These are phyloP conservation scores for Hafferia zeledoni DNA, from an alignment of 2,797 vertebrate genomes.

Conservation along the genomic window DNA sequence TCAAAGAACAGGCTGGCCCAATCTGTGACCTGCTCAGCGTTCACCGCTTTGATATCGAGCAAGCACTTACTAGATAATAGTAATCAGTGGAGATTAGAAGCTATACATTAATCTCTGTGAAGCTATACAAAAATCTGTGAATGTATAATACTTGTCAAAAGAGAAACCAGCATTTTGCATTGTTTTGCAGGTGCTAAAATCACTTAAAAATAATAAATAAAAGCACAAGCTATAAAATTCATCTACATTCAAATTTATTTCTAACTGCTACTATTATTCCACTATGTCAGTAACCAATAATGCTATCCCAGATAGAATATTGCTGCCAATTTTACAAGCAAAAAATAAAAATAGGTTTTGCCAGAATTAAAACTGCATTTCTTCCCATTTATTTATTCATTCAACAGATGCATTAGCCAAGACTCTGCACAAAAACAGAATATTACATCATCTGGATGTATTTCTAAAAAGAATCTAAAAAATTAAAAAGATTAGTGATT, in stretches of 20 bases:
- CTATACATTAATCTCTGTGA: neutral
- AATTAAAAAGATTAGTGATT: conserved; percentile 17
- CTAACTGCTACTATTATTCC: conserved; percentile 20
- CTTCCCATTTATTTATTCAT: conserved; percentile 62
- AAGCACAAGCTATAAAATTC: neutral
- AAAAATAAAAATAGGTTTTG: conserved; percentile 47
- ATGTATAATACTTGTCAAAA: neutral
- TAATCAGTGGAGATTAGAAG: neutral
- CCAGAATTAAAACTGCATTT: conserved; percentile 58
- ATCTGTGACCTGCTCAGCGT: neutral
- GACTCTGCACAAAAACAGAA: conserved; percentile 23
- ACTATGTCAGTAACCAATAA: conserved; percentile 20
- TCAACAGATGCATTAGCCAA: conserved; percentile 57
- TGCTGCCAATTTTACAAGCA: conserved; percentile 53
- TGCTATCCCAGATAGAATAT: neutral
- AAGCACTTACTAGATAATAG: neutral
- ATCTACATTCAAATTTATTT: neutral
- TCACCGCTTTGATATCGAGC: neutral
- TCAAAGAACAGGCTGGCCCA: neutral
- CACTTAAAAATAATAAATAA: neutral
- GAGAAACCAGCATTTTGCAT: neutral
- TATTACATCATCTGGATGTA: conserved; percentile 43
- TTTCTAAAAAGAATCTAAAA: conserved; percentile 38
- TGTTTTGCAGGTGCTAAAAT: conserved; percentile 7
- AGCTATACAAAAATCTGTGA: neutral